Base-by-base conservation (phyloP, 2,888 invertebrate genomes). In the Cosmia trapezina region DNA sequence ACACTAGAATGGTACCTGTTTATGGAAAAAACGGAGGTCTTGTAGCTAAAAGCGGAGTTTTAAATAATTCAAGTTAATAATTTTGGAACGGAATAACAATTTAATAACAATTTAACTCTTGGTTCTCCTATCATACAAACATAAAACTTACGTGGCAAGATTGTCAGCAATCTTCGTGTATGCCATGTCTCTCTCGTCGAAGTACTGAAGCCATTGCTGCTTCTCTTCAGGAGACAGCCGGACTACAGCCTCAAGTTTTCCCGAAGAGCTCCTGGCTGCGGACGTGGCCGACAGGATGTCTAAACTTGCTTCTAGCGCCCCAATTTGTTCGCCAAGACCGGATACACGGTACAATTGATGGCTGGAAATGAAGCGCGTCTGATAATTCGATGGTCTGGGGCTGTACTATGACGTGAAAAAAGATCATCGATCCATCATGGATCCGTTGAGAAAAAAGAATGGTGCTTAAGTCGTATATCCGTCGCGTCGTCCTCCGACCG, bases 301-400 rank as follows among this genome's bases (percentile, higher is more conserved):
- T 41, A 95, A 80, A 4, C 83, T 78, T 1, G 87, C 92, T 84
- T 94, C 93, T 62, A 95, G 78, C 6, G 83, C 69, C 4, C 73
- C 80, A 51, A 95, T 87, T 68, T 93, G 89, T 76, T 90, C 86
- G 4, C 89, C 75, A 17, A 91, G 77, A 45, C 94, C 94, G 45
- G 91, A 84, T 3, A 95, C 90, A 14, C 92, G 92, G 77, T 92
- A 95, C 1, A 95, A 73, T 65, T 94, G 93, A 80, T 95, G 95
- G 12, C 95, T 95, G 79, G 8, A 88, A 88, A 73, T 57, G 2
- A 33, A 45, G n/a, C n/a, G 54, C 60, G 56, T 69, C 49, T 59
- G 14, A 45, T 59, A 14, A 47, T 62, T 59, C n/a, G 0, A 45
- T 63, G 33, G 11, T 14, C 4, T 19, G 37, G 28, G 11, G n/a